These are phyloP conservation scores for Tetrapedia diversipes DNA, from an alignment of 2,888 invertebrate species.

Conservation along the genomic window DNA sequence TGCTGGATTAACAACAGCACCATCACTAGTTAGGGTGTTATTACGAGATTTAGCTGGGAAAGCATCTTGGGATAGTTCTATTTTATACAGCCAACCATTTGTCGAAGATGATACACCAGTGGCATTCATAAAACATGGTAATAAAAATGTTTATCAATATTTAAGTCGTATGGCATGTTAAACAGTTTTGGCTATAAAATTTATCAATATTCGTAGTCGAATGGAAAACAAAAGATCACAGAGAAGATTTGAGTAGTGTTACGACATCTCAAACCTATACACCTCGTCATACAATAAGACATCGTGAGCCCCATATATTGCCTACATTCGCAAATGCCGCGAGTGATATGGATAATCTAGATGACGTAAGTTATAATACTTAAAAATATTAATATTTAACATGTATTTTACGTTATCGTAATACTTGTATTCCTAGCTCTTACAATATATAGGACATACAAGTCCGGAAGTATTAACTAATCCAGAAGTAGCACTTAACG, in stretches of 20 bases:
- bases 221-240: slow-evolving; percentile 69
- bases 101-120: slow-evolving; percentile 71
- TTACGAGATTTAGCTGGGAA: slow-evolving; percentile 96
- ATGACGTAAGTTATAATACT: slow-evolving; percentile 88
- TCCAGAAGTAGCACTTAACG: slow-evolving; percentile 87
- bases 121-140: slow-evolving; percentile 72
- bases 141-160: slow-evolving; percentile 16
- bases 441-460: slow-evolving; percentile 95
- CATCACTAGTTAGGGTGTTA: slow-evolving; percentile 89
- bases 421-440: slow-evolving; percentile 84
- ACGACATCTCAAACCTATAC: slow-evolving; percentile 82
- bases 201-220: slow-evolving; percentile 61
- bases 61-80: slow-evolving; percentile 97
- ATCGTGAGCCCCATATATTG: slow-evolving; percentile 89
- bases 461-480: slow-evolving; percentile 89
- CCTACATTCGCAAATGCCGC: slow-evolving; percentile 92
- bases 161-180: not conserved
- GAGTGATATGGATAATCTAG: slow-evolving; percentile 95
- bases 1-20: slow-evolving; percentile 79
- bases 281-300: slow-evolving; percentile 88
- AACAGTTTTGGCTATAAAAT: slow-evolving; percentile 4
- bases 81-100: slow-evolving; percentile 91
- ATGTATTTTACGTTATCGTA: not conserved
- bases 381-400: not conserved
- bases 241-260: slow-evolving; percentile 75